Base-by-base conservation (phyloP, 2,113 vertebrate species). In the Sciurus niger region DNA sequence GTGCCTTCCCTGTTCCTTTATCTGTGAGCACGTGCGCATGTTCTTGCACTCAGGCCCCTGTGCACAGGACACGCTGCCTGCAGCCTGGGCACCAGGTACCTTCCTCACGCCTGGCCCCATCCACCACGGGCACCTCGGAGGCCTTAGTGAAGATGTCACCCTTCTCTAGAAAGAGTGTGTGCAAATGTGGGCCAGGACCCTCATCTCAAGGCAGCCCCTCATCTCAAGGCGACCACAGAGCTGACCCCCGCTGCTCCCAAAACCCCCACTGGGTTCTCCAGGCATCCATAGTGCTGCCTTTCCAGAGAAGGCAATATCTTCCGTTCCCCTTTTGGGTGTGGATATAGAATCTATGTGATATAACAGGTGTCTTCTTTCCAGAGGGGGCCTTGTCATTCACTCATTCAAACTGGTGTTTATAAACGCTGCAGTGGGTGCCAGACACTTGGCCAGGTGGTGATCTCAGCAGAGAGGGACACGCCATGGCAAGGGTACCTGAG, bases 401-500 rank as follows among this genome's bases (percentile, higher is more conserved):
- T 20, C n/a, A 25, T n/a, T 43, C 11, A 13, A 85, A 28, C 8
- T 73, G 48, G 22, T n/a, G n/a, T 8, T 79, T 73, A 55, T 32
- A 43, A 92, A 63, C 37, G 25, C 24, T 6, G 8, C 5, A 8
- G 22, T 43, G 9, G 16, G 25, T 4, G 1, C 22, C 40, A n/a
- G n/a, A 25, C 24, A 53, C 46, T 85, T 32, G 16, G 1, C 18
- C 32, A 94, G 48, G 46, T 7, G 1, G 46, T 24, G 22, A 2
- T 22, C 43, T 70, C 7, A 3, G 11, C 9, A 25, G 34, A 1
- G 4, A 76, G 37, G 67, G 86, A 72, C 70, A 7, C 18, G 25
- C 9, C 0, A 20, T 30, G 16, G 16, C 1, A 6, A 4, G 0
- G 28, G 22, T 7, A 55, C 4, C 8, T 12, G 0, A 24, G 60